Conservation (phyloP, 2,113 vertebrate species). For the Callopanchax toddi region DNA sequence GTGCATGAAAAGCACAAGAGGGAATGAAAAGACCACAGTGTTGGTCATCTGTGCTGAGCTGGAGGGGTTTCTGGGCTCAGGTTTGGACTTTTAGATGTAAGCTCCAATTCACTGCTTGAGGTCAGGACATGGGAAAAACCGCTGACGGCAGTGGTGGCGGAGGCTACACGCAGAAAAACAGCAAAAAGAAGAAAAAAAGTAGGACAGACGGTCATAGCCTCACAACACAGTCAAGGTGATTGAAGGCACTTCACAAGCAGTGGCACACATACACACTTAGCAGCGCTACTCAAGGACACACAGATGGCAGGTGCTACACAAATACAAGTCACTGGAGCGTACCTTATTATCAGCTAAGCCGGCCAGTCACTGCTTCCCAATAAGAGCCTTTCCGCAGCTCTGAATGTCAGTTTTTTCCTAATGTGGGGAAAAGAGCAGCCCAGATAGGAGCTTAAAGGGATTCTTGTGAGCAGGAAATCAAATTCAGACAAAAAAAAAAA, state of each 20-base stretch:
- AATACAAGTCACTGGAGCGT: slow-evolving; percentile 68
- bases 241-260: slow-evolving; percentile 56
- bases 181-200: slow-evolving; percentile 2
- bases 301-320: slow-evolving; percentile 74
- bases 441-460: slow-evolving; percentile 12
- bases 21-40: slow-evolving; percentile 58
- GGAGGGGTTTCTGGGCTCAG: slow-evolving; percentile 9
- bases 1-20: slow-evolving; percentile 42
- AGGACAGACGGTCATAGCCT: slow-evolving; percentile 50
- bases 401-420: slow-evolving; percentile 6
- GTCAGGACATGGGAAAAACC: slow-evolving; percentile 14
- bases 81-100: slow-evolving; percentile 10
- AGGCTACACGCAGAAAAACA: not conserved
- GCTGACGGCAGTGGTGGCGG: slow-evolving; percentile 3
- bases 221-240: slow-evolving; percentile 41
- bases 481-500: slow-evolving; percentile 2
- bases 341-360: slow-evolving; percentile 56
- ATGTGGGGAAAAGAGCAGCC: slow-evolving; percentile 19
- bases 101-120: slow-evolving; percentile 21
- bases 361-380: slow-evolving; percentile 43
- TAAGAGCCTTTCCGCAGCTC: slow-evolving; percentile 23
- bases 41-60: slow-evolving; percentile 6
- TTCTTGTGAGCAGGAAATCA: slow-evolving; percentile 6
- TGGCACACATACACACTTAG: slow-evolving; percentile 8
- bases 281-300: slow-evolving; percentile 60